Base-by-base conservation (phyloP, 1,140 invertebrate genomes). In the Drosophila burlai region DNA sequence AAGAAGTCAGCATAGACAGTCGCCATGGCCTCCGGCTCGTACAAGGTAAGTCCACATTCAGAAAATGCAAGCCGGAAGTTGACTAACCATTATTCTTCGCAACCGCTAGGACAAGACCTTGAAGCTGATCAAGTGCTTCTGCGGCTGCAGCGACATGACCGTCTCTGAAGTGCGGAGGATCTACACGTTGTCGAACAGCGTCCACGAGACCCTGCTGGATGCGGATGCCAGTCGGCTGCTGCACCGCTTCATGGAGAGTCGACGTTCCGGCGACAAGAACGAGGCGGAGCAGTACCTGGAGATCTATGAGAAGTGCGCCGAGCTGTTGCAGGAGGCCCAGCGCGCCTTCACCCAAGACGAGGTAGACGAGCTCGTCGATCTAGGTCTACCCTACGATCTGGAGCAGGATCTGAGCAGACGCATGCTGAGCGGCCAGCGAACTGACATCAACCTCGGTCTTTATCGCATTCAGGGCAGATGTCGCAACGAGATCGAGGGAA, bases 141-240 rank as follows among this genome's bases (percentile, higher is more conserved):
- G 92, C 46, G 92, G 92, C 9, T 93, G 92, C 40, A 76, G 65
- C 18, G 86, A 92, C 46, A 91, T 93, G 86, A 90, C 90, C 0
- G 64, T 72, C 9, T 73, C 83, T 10, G 86, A 93, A 62, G 92
- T 93, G 15, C 65, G 76, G 11, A 76, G 90, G 21, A 92, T 93
- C 66, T 93, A 83, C 60, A 73, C 75, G 1, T 31, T 93, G 18
- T 83, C 77, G 4, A 81, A 92, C n/a, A 91, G 76, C 31, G 76
- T 86, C 0, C 90, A 92, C 16, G 83, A 83, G 10, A 92, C 91
- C 0, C 47, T 93, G 1, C 67, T 86, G n/a, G 84, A 93, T 61
- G 15, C 24, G 3, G 54, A 63, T 16, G 92, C 91, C 10, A 60
- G 45, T 6, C 57, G 36, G 31, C 45, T 93, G 18, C 61, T 93